Base-by-base conservation (phyloP, 2,888 invertebrate genomes). In the Tolmerus cingulatus region DNA sequence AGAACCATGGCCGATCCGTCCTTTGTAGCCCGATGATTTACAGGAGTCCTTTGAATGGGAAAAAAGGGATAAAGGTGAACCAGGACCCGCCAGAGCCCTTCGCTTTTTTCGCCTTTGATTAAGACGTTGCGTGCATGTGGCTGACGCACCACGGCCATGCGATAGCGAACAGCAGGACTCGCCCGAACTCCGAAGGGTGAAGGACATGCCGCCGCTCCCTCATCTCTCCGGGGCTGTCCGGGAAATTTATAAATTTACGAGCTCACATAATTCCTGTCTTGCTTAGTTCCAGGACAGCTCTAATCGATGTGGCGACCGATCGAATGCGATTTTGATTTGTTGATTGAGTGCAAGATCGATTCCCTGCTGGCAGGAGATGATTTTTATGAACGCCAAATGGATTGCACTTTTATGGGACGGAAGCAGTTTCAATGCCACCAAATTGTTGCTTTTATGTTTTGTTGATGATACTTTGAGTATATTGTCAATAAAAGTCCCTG, bases 21-120 rank as follows among this genome's bases (percentile, higher is more conserved):
- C 85, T 85, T 85, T 85, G 85, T 85, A 30, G 51, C 12, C 46
- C 85, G 46, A 74, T 85, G 85, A 85, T 85, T 85, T 85, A 85
- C 74, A 7, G 30, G 74, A n/a, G 8, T 85, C 74, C n/a, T 23
- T 85, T 85, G 85, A 43, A 85, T 74, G 23, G 34, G 16, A 46
- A 46, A 74, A 85, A 85, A 74, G 46, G 85, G 85, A 85, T 85
- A 85, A 85, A 85, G 85, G 85, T 74, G 85, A 85, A 74, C 43
- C 23, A 12, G 66, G n/a, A 19, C 34, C 34, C 34, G 5, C 7
- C 34, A 7, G 43, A 85, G 85, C 5, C 85, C 74, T 74, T 85
- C 85, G 37, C 23, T 66, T 66, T 66, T 66, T 66, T 66, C 82
- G 51, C 37, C 37, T 82, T 82, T 85, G 85, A 85, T 85, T 85